phyloP scores from a whole-genome alignment of 2,888 invertebrate genomes.

The Alloplasta piceator region DNA sequence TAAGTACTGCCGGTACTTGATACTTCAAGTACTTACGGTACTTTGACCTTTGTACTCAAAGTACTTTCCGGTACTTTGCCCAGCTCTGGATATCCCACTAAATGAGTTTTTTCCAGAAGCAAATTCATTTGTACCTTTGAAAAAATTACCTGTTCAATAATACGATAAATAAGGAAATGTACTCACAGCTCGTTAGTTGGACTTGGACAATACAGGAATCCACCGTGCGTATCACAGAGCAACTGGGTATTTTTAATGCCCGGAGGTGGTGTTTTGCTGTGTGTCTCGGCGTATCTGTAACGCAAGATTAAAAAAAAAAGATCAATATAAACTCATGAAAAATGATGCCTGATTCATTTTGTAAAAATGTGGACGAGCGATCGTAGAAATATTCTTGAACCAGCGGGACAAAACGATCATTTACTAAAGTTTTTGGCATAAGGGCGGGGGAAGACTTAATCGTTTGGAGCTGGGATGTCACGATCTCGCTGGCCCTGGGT shows the following conservation, averaged over 20 bases:
- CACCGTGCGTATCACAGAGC: conserved; percentile 78
- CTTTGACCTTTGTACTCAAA: no score
- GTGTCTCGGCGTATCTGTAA: conserved; percentile 75
- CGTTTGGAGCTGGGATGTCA: conserved; percentile 72
- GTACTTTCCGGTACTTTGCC: no score
- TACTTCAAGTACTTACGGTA: no score
- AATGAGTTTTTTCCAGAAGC: no score
- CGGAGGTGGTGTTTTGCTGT: conserved; percentile 74
- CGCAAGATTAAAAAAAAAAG: conserved; percentile 7
- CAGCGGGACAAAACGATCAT: conserved; percentile 68
- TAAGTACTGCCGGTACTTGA: no score
- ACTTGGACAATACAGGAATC: conserved; percentile 74
- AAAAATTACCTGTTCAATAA: no score
- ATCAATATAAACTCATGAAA: conserved; percentile 30
- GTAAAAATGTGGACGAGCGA: neutral
- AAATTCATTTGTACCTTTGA: no score
- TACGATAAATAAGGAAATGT: neutral
- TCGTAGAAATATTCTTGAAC: conserved; percentile 30
- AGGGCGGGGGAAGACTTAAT: conserved; percentile 74
- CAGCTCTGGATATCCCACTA: no score
- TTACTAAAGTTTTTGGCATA: conserved; percentile 68
- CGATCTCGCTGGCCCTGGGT: conserved; percentile 70
- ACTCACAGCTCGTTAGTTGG: conserved; percentile 76
- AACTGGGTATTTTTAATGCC: conserved; percentile 75
- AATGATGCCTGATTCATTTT: conserved; percentile 49